Evolutionary conservation across 1,140 invertebrate species (phyloP), one percentile per base, ranked within the genome.

Genomic region (Drosophila neocordata): DNA sequence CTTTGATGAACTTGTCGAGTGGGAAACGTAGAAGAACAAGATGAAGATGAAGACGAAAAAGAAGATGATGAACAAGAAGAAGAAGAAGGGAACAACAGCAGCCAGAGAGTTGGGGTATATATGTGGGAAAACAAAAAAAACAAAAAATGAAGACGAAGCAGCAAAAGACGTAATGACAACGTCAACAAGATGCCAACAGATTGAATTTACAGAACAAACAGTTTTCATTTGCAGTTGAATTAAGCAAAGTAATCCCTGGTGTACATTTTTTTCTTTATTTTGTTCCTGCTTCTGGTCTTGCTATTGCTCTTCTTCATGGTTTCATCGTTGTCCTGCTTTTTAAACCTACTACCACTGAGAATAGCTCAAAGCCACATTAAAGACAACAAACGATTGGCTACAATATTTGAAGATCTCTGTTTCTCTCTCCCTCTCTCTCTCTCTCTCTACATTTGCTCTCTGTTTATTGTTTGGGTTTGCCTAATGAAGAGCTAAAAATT

Each of bases 201-300:
- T 87, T 88, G 78, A 87, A 87, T 88, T 88, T 87, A 82, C 82
- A 81, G 75, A 87, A 87, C 83, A 87, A 87, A 87, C 82, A 88
- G 80, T 87, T 87, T 87, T 87, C 82, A 87, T 87, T 87, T 87
- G 82, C 82, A 87, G 78, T 87, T 87, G 83, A 87, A 88, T 87
- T 87, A 87, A 82, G 83, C 82, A 87, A 87, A 87, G 82, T 87
- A 87, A 87, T 87, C 82, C 82, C 82, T 61, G 52, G 82, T 82
- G 82, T 80, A 87, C 62, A 78, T 66, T 79, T 59, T 78, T 63
- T 31, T 31, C 69, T 41, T 44, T 8, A 20, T 58, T 38, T 57
- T 59, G 27, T 31, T 31, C 27, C 27, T 6, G 27, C 27, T 31
- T 24, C 4, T 24, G 1, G 24, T 1, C 6, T 31, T 31, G 27